phyloP scores from a whole-genome alignment of 2,797 vertebrate species.

The Sorex maritimensis region DNA sequence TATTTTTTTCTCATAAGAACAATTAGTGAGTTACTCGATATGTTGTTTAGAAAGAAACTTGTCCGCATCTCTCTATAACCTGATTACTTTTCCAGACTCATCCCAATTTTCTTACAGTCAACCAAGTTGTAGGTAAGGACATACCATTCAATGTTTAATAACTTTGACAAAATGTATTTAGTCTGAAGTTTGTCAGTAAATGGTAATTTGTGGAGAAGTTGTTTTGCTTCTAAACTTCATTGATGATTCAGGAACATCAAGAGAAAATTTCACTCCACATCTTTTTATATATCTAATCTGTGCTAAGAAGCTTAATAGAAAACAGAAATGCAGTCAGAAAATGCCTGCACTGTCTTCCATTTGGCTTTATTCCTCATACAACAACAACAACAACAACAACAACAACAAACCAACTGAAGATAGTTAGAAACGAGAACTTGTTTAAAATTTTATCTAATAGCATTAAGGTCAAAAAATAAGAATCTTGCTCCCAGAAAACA shows the following conservation, averaged over 20 bases:
- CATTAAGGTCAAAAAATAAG: not conserved
- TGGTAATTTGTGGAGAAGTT: not conserved
- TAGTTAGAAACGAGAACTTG: not conserved
- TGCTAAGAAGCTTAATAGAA: constrained; percentile 70
- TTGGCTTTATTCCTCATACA: constrained; percentile 64
- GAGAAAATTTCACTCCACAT: constrained; percentile 44
- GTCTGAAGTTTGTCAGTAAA: not conserved
- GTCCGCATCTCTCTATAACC: not conserved
- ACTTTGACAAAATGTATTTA: not conserved
- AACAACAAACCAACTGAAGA: constrained; percentile 57
- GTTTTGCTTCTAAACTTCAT: not conserved
- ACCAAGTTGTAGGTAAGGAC: not conserved
- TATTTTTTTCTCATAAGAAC: not conserved
- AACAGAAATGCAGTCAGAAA: constrained; percentile 74
- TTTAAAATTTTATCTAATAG: constrained; percentile 50
- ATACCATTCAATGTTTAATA: not conserved
- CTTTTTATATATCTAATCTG: constrained; percentile 60
- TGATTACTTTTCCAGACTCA: not conserved
- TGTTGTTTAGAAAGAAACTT: not conserved
- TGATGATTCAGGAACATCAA: constrained; percentile 36
- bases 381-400: too few relatives aligned
- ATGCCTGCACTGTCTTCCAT: constrained; percentile 37
- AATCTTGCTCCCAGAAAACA: not conserved
- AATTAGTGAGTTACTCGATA: not conserved
- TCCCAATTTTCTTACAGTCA: not conserved